phyloP scores from a whole-genome alignment of 2,888 invertebrate species.

The Drosophila infuscata region DNA sequence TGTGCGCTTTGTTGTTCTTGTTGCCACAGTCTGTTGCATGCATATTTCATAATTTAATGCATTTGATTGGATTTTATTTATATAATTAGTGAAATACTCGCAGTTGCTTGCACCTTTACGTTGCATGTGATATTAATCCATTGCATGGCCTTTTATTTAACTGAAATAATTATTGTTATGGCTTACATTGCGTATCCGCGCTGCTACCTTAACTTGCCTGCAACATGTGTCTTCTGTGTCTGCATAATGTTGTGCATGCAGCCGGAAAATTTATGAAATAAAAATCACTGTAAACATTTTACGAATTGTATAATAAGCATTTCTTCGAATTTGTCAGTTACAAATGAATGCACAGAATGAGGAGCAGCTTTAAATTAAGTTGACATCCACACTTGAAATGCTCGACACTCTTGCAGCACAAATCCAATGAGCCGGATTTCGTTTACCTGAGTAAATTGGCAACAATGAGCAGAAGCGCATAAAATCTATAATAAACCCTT shows the following conservation, averaged over 20 bases:
- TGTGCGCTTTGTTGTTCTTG: constrained; percentile 1
- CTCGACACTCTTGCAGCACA: not conserved
- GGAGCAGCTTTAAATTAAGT: not conserved
- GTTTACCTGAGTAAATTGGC: constrained; percentile 1
- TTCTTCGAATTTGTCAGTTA: constrained; percentile 25
- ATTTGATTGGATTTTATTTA: constrained; percentile 10
- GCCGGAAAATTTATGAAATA: constrained; percentile 53
- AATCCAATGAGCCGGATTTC: not conserved
- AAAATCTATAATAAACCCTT: constrained; percentile 12
- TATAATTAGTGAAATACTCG: not conserved
- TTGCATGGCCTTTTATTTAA: constrained; percentile 23
- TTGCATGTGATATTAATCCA: constrained; percentile 42
- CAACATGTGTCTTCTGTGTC: not conserved
- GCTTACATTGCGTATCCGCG: constrained; percentile 38
- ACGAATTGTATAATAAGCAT: constrained; percentile 21
- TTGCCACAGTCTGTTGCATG: constrained; percentile 2
- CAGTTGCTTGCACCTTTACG: constrained; percentile 1
- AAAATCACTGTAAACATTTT: constrained; percentile 16
- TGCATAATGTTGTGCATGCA: constrained; percentile 27
- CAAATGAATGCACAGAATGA: not conserved
- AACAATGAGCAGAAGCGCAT: not conserved
- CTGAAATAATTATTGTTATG: constrained; percentile 39
- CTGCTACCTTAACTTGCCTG: not conserved
- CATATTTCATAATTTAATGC: constrained; percentile 15
- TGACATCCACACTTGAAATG: not conserved